Conservation (phyloP, 2,113 vertebrate genomes). For the Ginglymostoma cirratum region DNA sequence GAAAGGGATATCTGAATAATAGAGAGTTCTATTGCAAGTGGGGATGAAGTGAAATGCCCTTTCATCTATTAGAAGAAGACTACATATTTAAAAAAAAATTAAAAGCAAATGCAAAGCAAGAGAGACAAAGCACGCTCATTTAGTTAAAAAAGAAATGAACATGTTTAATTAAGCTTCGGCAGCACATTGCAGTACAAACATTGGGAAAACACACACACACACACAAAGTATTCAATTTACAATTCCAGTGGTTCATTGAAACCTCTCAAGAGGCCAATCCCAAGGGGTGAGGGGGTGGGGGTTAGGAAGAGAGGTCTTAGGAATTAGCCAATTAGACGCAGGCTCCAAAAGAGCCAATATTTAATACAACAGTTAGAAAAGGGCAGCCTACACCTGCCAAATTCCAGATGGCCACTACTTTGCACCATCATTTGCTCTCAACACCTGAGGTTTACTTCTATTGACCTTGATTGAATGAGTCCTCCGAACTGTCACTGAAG, state of each 20-base stretch:
- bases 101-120: slow-evolving; percentile 65
- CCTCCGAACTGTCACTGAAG: slow-evolving; percentile 81
- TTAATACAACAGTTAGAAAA: slow-evolving; percentile 60
- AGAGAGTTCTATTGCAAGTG: slow-evolving; percentile 54
- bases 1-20: slow-evolving; percentile 86
- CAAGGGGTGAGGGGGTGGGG: slow-evolving; percentile 41
- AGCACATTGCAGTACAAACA: slow-evolving; percentile 90
- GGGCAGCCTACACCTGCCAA: slow-evolving; percentile 66
- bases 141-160: slow-evolving; percentile 86
- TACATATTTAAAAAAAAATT: slow-evolving; percentile 30
- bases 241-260: slow-evolving; percentile 58
- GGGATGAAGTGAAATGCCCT: slow-evolving; percentile 70
- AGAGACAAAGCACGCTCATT: slow-evolving; percentile 93
- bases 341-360: slow-evolving; percentile 61
- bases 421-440: slow-evolving; percentile 44
- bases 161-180: slow-evolving; percentile 93
- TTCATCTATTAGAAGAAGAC: slow-evolving; percentile 64
- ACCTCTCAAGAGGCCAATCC: slow-evolving; percentile 51
- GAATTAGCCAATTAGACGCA: slow-evolving; percentile 50
- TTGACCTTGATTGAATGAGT: slow-evolving; percentile 99
- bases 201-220: slow-evolving; percentile 74
- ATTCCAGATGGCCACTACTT: slow-evolving; percentile 56
- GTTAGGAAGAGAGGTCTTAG: slow-evolving; percentile 44
- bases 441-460: slow-evolving; percentile 61
- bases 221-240: slow-evolving; percentile 70